Evolutionary conservation across 92 coral and sea anemone species (phyloP).

Genomic region (Phymanthus crucifer): DNA sequence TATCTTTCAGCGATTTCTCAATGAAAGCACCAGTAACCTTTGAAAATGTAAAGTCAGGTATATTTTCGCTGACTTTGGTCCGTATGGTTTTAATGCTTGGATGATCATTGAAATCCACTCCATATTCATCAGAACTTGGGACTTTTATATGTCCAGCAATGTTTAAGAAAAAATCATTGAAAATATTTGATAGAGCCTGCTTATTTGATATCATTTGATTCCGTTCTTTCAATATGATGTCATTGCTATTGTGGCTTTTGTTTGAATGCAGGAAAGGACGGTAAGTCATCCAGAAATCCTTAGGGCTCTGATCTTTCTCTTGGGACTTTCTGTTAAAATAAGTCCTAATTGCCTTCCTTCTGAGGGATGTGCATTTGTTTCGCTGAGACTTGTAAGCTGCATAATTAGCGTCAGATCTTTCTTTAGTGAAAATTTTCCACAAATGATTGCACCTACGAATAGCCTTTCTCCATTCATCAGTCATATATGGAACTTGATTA

Average conservation of each 20-base stretch:
- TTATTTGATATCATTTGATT: conserved; percentile 19
- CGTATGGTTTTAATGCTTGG: too few species aligned
- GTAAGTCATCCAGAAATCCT: conserved; percentile 5
- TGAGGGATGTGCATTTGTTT: conserved; percentile 40
- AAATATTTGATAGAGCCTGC: conserved; percentile 7
- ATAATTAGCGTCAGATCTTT: conserved; percentile 49
- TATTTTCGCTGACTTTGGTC: too few species aligned
- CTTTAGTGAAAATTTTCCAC: conserved; percentile 35
- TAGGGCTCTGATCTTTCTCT: not conserved
- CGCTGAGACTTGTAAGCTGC: conserved; percentile 44
- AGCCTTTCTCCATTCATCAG: conserved; percentile 54
- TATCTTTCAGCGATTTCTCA: too few species aligned
- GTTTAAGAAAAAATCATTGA: conserved; percentile 27
- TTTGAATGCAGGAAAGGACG: conserved; percentile 6
- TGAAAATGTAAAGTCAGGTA: too few species aligned
- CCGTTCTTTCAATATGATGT: conserved; percentile 34
- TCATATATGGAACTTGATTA: conserved; percentile 52
- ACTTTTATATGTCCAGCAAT: conserved; percentile 13
- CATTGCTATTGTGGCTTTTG: conserved; percentile 10
- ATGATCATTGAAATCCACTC: too few species aligned
- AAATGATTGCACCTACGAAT: conserved; percentile 44
- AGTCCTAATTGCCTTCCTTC: conserved; percentile 26
- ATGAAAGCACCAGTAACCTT: too few species aligned
- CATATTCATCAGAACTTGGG: conserved; percentile 1
- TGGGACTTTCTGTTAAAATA: conserved; percentile 5